These are phyloP conservation scores for Trachymyrmex septentrionalis DNA, from an alignment of 1,140 invertebrate genomes.

Conservation along the genomic window DNA sequence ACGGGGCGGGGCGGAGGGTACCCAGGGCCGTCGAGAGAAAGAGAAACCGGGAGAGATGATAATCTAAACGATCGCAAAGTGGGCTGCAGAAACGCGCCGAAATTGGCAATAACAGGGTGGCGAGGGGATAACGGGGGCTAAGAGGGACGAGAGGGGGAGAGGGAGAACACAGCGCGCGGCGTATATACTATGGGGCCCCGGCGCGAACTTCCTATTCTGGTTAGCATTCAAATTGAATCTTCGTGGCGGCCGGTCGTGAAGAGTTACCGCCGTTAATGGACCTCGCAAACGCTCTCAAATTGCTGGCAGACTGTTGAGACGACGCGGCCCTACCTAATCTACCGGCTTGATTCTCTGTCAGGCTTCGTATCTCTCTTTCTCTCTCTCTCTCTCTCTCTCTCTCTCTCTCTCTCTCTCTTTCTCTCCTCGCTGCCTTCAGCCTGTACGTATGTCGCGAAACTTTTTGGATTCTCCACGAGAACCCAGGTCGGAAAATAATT, in stretches of 20 bases:
- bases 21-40: slow-evolving; percentile 68
- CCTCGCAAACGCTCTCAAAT: slow-evolving; percentile 81
- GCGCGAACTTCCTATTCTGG: slow-evolving; percentile 82
- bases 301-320: slow-evolving; percentile 79
- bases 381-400: slow-evolving; percentile 4
- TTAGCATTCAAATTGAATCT: slow-evolving; percentile 86
- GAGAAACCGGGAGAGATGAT: slow-evolving; percentile 81
- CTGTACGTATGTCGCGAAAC: slow-evolving; percentile 49
- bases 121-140: slow-evolving; percentile 50
- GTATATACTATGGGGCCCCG: slow-evolving; percentile 75
- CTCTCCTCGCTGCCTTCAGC: slow-evolving; percentile 14
- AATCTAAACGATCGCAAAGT: slow-evolving; percentile 85
- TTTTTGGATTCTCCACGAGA: slow-evolving; percentile 61
- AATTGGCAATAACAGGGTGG: slow-evolving; percentile 83
- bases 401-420: slow-evolving; percentile 12
- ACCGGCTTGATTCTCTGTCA: slow-evolving; percentile 71
- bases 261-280: slow-evolving; percentile 84
- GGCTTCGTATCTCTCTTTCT: slow-evolving; percentile 18
- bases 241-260: slow-evolving; percentile 81
- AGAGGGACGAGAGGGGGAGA: background rate
- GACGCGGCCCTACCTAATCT: slow-evolving; percentile 76
- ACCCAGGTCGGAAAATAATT: slow-evolving; percentile 55
- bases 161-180: slow-evolving; percentile 60
- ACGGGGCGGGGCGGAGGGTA: background rate
- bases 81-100: slow-evolving; percentile 81